Percentiles rank a stretch among this genome's conserved stretches.
Conservation (phyloP, 2,888 invertebrate species). For the Scrobipalpa costella region DNA sequence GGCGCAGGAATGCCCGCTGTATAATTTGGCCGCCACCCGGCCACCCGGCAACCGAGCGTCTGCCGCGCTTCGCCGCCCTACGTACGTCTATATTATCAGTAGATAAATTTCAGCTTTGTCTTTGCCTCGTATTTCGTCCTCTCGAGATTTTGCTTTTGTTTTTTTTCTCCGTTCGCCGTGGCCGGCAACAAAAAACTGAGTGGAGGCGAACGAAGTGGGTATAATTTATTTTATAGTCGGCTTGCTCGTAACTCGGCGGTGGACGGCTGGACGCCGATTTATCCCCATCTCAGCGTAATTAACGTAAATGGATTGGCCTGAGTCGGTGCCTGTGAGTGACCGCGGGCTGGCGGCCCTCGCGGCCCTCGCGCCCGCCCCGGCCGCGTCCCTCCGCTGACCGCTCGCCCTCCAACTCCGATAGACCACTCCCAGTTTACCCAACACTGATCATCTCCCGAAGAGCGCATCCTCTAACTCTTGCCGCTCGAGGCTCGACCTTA, state of each 20-base stretch:
- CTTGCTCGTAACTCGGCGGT: slow-evolving; percentile 79
- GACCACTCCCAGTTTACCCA: slow-evolving; percentile 56
- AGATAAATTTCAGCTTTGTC: slow-evolving; percentile 81
- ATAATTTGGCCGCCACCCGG: slow-evolving; percentile 78
- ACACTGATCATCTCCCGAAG: slow-evolving; percentile 36
- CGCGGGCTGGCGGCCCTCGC: slow-evolving; percentile 50
- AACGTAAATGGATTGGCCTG: slow-evolving; percentile 80
- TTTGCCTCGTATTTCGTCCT: slow-evolving; percentile 81
- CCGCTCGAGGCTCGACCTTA: slow-evolving; percentile 41
- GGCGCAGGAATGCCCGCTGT: slow-evolving; percentile 73
- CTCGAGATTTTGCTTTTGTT: slow-evolving; percentile 76
- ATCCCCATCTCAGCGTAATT: slow-evolving; percentile 79
- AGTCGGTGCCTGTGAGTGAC: slow-evolving; percentile 64
- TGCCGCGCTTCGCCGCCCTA: slow-evolving; percentile 61
- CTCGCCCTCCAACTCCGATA: no score
- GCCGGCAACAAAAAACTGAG: slow-evolving; percentile 78
- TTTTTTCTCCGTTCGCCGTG: slow-evolving; percentile 63
- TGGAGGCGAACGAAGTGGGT: slow-evolving; percentile 80
- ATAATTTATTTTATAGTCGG: slow-evolving; percentile 81
- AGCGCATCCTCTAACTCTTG: slow-evolving; percentile 32
- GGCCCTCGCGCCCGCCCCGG: slow-evolving; percentile 42
- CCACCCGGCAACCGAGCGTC: slow-evolving; percentile 63
- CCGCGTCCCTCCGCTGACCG: slow-evolving; percentile 42
- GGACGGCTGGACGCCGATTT: slow-evolving; percentile 80
- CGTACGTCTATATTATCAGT: slow-evolving; percentile 81